Evolutionary conservation across 1,140 invertebrate genomes (phyloP), one percentile per base, ranked within the genome.

Genomic region (Potamilus streckersoni): DNA sequence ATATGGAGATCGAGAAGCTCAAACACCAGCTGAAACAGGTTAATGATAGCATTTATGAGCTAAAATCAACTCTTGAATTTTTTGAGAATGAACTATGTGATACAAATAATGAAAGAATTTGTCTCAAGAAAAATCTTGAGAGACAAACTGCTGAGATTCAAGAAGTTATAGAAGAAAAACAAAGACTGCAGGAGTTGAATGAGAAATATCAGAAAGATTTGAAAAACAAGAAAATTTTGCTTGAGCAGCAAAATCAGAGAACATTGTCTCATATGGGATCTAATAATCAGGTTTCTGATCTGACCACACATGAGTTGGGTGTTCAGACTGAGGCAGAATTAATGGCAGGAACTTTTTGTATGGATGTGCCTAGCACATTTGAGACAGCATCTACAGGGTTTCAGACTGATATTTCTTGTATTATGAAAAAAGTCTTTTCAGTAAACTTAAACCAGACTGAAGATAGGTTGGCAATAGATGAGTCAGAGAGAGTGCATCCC

Each of bases 1-100:
- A 81, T n/a, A 80, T 71, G 64, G 83, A 83, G 59, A 77, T 80
- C n/a, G 55, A 64, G 27, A 69, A 76, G 62, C 56, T 83, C 31
- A 80, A 81, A 73, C 69, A 76, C 19, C 80, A 84, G 65, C 62
- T 80, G 63, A 76, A 79, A 69, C 82, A 82, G 74, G 83, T 83
- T 74, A 80, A 78, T 57, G 70, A 72, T 58, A 81, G 82, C 70
- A 69, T 76, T 15, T 0, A 38, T 66, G 69, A 70, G 60, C 58
- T 76, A 23, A 76, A 69, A 71, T 66, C 59, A 38, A 73, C 70
- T 59, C 65, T 78, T 70, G 81, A 84, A 16, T 76, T 49, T 49
- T 71, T 76, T 69, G 74, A 76, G 31, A 67, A 69, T 71, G 74
- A 76, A 55, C 71, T 76, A 64, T 71, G 60, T 65, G 71, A 57